Evolutionary conservation across 2,797 vertebrate genomes (phyloP), one percentile per base, ranked within the genome.

Genomic region (Acrossocheilus fasciatus): DNA sequence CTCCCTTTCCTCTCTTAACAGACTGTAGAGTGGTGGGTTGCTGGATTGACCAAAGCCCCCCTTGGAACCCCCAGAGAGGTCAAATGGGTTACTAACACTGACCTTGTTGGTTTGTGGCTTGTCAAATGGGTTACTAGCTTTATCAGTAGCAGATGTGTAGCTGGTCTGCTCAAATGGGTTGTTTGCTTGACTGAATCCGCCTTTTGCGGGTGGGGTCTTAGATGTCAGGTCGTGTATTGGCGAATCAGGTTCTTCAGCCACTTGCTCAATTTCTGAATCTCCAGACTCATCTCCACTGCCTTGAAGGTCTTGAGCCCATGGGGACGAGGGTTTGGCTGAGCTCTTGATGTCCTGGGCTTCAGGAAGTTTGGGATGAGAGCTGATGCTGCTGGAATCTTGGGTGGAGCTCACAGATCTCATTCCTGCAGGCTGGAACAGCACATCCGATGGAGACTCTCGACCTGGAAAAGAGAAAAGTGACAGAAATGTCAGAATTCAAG

Each of bases 231-330:
- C 83, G 6, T 68, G 57, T 59, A 36, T 81, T 59, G 87, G 89
- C 2, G 87, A 90, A 78, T 90, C 89, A 0, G 96, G 97, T 89
- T 99, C 98, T 94, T 99, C 98, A 0, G 97, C 97, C 86, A 99
- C 97, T 89, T 99, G 94, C 94, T 99, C 98, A 0, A 99, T 98
- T 95, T 99, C 98, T 0, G 98, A 99, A 92, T 99, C 98, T 39
- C 98, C 98, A 0, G 98, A 99, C 93, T 99, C 98, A 0, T 96
- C 96, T 0, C 97, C 98, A 94, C 98, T 99, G 88, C 91, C 96
- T 2, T 98, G 97, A 0, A 95, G 95, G 75, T 98, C 97, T 85
- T 91, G 91, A 66, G 91, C 83, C 83, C 92, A 92, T 0, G 90
- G 0, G 0, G 83, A 84, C 34, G 90, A n/a, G 6, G 91, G 92